phyloP scores from a whole-genome alignment of 2,888 invertebrate species.

The Hesperia comma region DNA sequence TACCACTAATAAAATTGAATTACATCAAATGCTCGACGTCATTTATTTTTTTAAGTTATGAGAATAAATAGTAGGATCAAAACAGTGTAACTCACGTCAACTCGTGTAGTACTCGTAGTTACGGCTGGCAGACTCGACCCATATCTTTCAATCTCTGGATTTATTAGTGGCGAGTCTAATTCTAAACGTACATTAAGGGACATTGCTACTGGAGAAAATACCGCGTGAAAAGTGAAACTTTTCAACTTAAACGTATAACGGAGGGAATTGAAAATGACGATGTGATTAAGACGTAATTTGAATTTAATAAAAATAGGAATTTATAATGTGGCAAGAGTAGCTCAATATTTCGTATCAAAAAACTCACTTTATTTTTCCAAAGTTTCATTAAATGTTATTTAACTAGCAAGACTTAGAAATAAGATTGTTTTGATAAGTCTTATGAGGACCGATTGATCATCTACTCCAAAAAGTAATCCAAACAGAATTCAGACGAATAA shows the following conservation, averaged over 20 bases:
- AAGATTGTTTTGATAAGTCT: too few relatives aligned
- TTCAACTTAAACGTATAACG: neutral
- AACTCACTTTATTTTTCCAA: too few relatives aligned
- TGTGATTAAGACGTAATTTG: too few relatives aligned
- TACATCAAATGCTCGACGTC: neutral
- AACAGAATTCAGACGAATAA: neutral
- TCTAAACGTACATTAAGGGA: conserved; percentile 5
- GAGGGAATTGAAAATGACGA: too few relatives aligned
- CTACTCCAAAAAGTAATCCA: neutral
- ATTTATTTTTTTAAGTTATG: neutral
- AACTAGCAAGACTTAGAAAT: too few relatives aligned
- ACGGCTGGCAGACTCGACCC: conserved; percentile 38
- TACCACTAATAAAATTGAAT: too few relatives aligned
- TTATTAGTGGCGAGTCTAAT: conserved; percentile 37
- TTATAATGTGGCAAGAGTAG: too few relatives aligned
- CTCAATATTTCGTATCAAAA: too few relatives aligned
- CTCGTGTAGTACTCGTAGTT: conserved; percentile 28
- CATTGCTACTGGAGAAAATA: conserved; percentile 14
- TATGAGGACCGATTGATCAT: too few relatives aligned
- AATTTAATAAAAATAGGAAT: too few relatives aligned
- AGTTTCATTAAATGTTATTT: too few relatives aligned
- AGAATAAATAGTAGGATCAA: conserved; percentile 22
- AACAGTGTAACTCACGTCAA: conserved; percentile 32
- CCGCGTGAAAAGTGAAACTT: conserved; percentile 18
- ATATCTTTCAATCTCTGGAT: conserved; percentile 46